A percentile compares a stretch with the other conserved stretches of the same genome.
phyloP scores from a whole-genome alignment of 1,140 invertebrate species.

The Cataglyphis hispanica region DNA sequence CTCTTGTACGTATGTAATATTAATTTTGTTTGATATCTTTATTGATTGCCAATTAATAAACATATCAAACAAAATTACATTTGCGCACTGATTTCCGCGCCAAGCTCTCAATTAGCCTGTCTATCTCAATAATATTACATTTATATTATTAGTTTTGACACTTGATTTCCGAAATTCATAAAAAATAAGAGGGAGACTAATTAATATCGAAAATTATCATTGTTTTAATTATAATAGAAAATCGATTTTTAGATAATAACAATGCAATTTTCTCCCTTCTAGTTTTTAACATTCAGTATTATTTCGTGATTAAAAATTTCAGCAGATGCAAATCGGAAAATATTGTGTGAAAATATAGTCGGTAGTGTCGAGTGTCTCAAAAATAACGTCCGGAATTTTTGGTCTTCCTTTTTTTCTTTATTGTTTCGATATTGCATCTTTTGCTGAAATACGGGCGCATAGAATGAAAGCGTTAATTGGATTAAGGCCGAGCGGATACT shows the following conservation, averaged over 20 bases:
- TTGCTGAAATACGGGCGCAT: slow-evolving; percentile 38
- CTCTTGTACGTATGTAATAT: too few relatives aligned
- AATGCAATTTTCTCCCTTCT: too few relatives aligned
- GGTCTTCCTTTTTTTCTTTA: slow-evolving; percentile 30
- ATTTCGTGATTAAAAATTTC: background rate
- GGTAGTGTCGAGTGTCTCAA: background rate
- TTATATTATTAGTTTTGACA: background rate
- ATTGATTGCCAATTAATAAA: too few relatives aligned
- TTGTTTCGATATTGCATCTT: slow-evolving; percentile 24
- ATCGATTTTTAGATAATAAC: background rate
- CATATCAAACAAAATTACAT: too few relatives aligned
- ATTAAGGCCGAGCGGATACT: slow-evolving; percentile 62
- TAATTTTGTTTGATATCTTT: too few relatives aligned
- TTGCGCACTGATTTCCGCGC: too few relatives aligned
- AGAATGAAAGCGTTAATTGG: slow-evolving; percentile 64
- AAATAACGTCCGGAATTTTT: background rate
- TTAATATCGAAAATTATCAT: background rate
- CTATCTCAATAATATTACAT: too few relatives aligned
- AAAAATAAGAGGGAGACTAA: background rate
- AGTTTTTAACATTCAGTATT: background rate
- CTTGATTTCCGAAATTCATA: background rate
- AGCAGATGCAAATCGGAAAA: background rate
- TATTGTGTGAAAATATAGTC: background rate
- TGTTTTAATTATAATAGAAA: background rate
- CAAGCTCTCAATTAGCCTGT: too few relatives aligned